Evolutionary conservation across 1,140 invertebrate species (phyloP).

Genomic region (Drosophila pallidifrons): DNA sequence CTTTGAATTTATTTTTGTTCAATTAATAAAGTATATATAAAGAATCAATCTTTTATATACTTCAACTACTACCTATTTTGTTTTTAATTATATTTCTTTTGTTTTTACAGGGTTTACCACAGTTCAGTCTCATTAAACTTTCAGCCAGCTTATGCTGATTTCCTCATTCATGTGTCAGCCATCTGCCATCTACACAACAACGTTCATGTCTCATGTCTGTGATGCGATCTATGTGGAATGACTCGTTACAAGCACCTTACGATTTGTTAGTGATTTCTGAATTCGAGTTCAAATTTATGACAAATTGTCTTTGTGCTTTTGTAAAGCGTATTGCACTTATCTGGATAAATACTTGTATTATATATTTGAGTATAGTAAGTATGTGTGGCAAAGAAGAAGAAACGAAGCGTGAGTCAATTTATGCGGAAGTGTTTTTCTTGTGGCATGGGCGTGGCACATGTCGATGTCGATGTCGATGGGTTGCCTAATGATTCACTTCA

Average conservation of each 20-base stretch:
- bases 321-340: constrained; percentile 8
- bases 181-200: not conserved
- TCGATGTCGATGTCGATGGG: not conserved
- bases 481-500: constrained; percentile 46
- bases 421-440: constrained; percentile 51
- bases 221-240: not conserved
- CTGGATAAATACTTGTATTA: not conserved
- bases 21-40: too few relatives aligned
- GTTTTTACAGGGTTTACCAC: not conserved
- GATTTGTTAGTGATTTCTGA: not conserved
- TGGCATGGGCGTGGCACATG: constrained; percentile 38
- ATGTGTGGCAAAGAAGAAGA: not conserved
- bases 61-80: too few relatives aligned
- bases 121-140: not conserved
- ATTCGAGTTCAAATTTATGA: constrained; percentile 43
- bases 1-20: too few relatives aligned
- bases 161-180: constrained; percentile 3
- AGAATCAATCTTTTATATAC: too few relatives aligned
- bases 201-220: not conserved
- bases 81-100: too few relatives aligned
- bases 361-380: not conserved
- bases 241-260: constrained; percentile 16
- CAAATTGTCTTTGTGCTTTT: constrained; percentile 37
- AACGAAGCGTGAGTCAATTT: constrained; percentile 51
- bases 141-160: not conserved